phyloP scores from a whole-genome alignment of 2,113 vertebrate genomes.

The Ameiurus melas region DNA sequence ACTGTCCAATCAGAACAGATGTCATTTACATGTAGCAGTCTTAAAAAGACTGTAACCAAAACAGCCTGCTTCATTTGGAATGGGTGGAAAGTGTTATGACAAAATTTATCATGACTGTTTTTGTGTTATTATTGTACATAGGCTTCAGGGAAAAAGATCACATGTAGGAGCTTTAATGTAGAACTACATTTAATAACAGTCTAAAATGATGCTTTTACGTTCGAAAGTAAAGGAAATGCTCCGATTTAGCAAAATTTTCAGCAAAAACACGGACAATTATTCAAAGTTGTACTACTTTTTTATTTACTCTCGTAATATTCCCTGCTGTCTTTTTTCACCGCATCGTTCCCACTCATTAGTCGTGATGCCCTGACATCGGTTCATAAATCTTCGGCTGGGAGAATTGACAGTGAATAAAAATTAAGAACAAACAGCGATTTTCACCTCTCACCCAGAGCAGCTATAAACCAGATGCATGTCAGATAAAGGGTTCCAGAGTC shows the following conservation, averaged over 20 bases:
- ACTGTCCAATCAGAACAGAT: not conserved
- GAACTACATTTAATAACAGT: not conserved
- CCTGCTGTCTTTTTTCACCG: constrained; percentile 24
- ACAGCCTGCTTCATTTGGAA: not conserved
- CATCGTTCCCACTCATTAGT: constrained; percentile 44
- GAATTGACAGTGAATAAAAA: constrained; percentile 40
- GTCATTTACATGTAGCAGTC: not conserved
- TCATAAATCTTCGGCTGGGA: constrained; percentile 46
- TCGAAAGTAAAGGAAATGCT: not conserved
- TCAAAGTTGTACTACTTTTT: not conserved
- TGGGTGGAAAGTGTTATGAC: not conserved
- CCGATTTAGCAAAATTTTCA: not conserved
- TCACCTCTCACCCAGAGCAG: constrained; percentile 22
- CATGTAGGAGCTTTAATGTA: not conserved
- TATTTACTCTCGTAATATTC: constrained; percentile 32
- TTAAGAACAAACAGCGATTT: not conserved
- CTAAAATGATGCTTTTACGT: not conserved
- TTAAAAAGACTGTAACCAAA: not conserved
- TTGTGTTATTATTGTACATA: not conserved
- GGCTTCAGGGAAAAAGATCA: not conserved
- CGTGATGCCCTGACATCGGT: constrained; percentile 28
- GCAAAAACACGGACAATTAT: not conserved
- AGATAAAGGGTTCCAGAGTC: not conserved
- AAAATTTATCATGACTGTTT: not conserved
- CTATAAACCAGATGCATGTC: constrained; percentile 27